Evolutionary conservation across 2,113 vertebrate genomes (phyloP), one percentile per base, ranked within the genome.

Genomic region (Takifugu bimaculatus): DNA sequence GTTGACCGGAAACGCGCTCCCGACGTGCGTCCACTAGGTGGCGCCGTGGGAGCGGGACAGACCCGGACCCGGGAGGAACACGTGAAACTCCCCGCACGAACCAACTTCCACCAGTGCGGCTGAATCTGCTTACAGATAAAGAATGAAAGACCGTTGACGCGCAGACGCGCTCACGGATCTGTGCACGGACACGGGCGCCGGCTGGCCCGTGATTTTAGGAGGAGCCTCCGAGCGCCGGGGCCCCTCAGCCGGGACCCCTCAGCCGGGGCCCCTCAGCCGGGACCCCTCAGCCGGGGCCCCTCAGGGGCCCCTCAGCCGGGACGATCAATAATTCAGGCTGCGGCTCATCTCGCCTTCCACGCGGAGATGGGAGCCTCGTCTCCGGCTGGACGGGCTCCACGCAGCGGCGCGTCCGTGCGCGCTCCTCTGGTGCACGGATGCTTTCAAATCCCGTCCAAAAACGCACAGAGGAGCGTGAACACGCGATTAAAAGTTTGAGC

Each of bases 251-350:
- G 47, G 35, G 45, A 69, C 57, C 62, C 50, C 50, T 71, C 81
- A 62, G 20, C 20, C 20, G 47, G 35, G 45, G 66, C 57, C 62
- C 50, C 50, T 71, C n/a, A n/a, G n/a, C n/a, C n/a, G n/a, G n/a
- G n/a, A n/a, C n/a, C n/a, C n/a, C n/a, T n/a, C n/a, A n/a, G n/a
- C n/a, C n/a, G n/a, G n/a, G n/a, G n/a, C n/a, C n/a, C n/a, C n/a
- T n/a, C n/a, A n/a, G n/a, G n/a, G n/a, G n/a, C n/a, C n/a, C n/a
- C n/a, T n/a, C 81, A 62, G 20, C 20, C 20, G 20, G 66, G 54
- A 32, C 48, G 35, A 74, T 83, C 56, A 83, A 80, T 83, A 82
- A 86, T 82, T 81, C 61, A 77, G 4, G 13, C 42, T 5, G 15
- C 0, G 42, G 42, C 15, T 68, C 49, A 44, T 68, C 51, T 35